Conservation (phyloP, 2,888 invertebrate species). For the Busseola fusca region DNA sequence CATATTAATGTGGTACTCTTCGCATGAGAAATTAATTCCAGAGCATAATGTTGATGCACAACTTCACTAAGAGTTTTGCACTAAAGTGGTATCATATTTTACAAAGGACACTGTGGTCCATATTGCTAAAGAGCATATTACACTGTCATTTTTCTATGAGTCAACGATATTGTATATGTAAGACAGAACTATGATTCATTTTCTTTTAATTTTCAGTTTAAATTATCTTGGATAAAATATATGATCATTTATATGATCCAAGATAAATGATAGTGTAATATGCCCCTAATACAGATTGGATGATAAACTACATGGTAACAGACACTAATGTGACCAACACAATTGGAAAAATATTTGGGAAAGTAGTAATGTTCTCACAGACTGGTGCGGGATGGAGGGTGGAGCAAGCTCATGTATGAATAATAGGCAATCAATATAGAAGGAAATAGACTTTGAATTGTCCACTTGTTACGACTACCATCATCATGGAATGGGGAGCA, state of each 20-base stretch:
- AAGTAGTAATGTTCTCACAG: background rate
- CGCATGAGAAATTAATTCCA: background rate
- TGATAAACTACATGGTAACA: background rate
- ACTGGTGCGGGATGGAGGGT: background rate
- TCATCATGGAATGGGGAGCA: background rate
- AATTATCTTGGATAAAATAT: no score
- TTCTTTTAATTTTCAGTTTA: no score
- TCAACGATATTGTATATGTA: no score
- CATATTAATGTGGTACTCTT: background rate
- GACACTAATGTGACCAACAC: background rate
- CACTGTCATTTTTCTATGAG: no score
- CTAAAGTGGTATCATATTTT: background rate
- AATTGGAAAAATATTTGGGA: background rate
- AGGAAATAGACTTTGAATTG: background rate
- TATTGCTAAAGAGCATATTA: no score
- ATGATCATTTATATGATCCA: no score
- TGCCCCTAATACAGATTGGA: background rate
- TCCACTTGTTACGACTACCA: background rate
- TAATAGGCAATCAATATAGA: constrained; percentile 1
- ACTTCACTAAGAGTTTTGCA: background rate
- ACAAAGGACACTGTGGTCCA: background rate
- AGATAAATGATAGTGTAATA: no score
- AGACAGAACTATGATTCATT: no score
- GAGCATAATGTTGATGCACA: background rate
- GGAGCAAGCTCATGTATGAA: background rate